Percentiles rank a stretch among this genome's conserved stretches.
These are phyloP conservation scores for Lagopus leucura DNA, from an alignment of 2,113 vertebrate species.

Conservation along the genomic window DNA sequence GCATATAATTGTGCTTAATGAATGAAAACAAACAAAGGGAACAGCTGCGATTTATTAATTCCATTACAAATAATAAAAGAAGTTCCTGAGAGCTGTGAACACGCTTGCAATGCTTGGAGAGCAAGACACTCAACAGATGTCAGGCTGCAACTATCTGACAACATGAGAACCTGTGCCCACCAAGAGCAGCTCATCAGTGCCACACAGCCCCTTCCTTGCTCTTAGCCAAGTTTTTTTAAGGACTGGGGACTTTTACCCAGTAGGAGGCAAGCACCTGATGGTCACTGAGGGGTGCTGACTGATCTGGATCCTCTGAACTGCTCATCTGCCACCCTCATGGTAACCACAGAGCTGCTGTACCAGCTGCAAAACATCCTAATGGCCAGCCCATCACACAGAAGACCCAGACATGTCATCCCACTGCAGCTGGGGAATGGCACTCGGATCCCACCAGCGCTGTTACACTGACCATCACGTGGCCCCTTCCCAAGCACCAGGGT, in stretches of 20 bases:
- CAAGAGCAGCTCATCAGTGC: neutral
- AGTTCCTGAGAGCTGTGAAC: constrained; percentile 75
- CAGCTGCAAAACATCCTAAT: neutral
- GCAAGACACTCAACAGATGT: constrained; percentile 58
- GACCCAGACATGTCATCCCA: neutral
- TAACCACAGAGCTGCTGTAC: neutral
- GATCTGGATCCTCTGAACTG: neutral
- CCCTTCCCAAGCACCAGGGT: neutral
- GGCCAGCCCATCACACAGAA: neutral
- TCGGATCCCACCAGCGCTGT: neutral
- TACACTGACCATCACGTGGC: rapidly evolving
- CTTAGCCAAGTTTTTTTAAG: neutral
- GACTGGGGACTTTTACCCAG: neutral
- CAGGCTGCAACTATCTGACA: neutral
- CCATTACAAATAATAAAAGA: constrained; percentile 77
- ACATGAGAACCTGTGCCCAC: neutral
- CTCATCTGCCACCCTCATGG: neutral
- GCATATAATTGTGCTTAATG: constrained; percentile 82
- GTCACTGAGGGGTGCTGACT: neutral
- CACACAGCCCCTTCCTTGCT: neutral
- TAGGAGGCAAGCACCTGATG: neutral
- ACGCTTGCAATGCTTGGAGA: constrained; percentile 51
- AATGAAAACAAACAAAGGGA: constrained; percentile 81
- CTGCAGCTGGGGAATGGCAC: rapidly evolving
- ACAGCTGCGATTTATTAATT: constrained; percentile 84